Evolutionary conservation across 2,888 invertebrate genomes (phyloP), one percentile per base, ranked within the genome.

Genomic region (Noctua pronuba): DNA sequence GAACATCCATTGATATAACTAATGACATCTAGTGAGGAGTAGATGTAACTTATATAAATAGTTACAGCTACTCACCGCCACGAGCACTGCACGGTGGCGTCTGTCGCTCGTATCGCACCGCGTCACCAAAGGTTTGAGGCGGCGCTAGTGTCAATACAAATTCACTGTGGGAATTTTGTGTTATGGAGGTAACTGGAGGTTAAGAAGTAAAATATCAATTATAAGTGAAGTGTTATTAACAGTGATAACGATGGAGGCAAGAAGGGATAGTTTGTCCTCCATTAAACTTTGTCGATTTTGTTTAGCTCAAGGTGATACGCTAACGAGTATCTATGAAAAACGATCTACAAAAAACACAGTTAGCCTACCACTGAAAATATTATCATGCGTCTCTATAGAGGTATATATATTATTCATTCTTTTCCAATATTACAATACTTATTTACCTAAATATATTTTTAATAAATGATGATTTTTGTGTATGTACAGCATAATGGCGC

Each of bases 311-410:
- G 97, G 97, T 87, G 97, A 96, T 83, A 97, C 97, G 77, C 94
- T 98, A 83, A 97, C 96, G 85, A 98, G 97, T 93, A 97, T 98
- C 91, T 98, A 98, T 93, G 97, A 97, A 88, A 97, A 96, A 86
- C 94, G 96, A 85, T 92, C 94, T 82, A 95, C 96, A 89, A 98
- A 97, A 93, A 97, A 97, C 90, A 95, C 97, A 80, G 97, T 98
- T 88, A 97, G 98, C 87, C 96, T 98, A 88, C 97, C 98, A 75
- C 94, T 98, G 88, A 98, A 98, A 96, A 98, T 98, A 90, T 97
- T 98, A 97, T 98, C 98, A 73, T 98, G 98, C 92, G 97, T 98
- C 85, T 97, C 98, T 79, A 97, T 98, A 88, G 98, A 98, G 98
- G 98, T 98, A 97, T 91, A 84, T 31, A 74, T 75, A 83, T 72